Base-by-base conservation (phyloP, 1,140 invertebrate genomes). In the Gonatopus flavifemur region DNA sequence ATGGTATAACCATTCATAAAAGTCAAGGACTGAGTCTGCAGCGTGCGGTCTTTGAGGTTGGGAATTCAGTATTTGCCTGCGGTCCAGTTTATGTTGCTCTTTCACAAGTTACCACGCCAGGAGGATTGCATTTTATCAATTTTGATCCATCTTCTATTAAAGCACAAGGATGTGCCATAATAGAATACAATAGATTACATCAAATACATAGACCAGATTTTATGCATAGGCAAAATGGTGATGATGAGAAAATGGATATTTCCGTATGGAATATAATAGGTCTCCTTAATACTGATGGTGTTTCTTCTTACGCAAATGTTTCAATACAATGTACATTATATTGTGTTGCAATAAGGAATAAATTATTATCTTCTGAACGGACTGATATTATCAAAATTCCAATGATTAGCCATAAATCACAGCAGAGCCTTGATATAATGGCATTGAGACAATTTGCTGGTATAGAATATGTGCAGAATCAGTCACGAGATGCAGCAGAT, bases 41-140 rank as follows among this genome's bases (percentile, higher is more conserved):
- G n/a, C n/a, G n/a, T n/a, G n/a, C n/a, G n/a, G n/a, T n/a, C n/a
- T n/a, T n/a, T n/a, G n/a, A n/a, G n/a, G 52, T 57, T 16, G 66
- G 62, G 21, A 66, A 65, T 56, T 49, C 42, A 20, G 42, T 72
- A 31, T 73, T 75, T 43, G 52, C 44, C 45, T 41, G 28, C 42
- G 74, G 70, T 8, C 67, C 74, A 57, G 53, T 52, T 28, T 77
- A 72, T 57, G 70, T 75, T 18, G 70, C 72, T 33, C 48, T 73
- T 5, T 72, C 69, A 15, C 57, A 68, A 46, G 62, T 71, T 8
- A 68, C 56, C n/a, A 59, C 40, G 6, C 46, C 75, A 9, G 38
- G 66, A 19, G 68, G 69, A 28, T 38, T 67, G 18, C 53, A 70
- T 54, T 40, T 74, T 32, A 58, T 70, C 7, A 69, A 73, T 59